Conservation (phyloP, 2,888 invertebrate genomes). For the Lasioglossum oenotherae region DNA sequence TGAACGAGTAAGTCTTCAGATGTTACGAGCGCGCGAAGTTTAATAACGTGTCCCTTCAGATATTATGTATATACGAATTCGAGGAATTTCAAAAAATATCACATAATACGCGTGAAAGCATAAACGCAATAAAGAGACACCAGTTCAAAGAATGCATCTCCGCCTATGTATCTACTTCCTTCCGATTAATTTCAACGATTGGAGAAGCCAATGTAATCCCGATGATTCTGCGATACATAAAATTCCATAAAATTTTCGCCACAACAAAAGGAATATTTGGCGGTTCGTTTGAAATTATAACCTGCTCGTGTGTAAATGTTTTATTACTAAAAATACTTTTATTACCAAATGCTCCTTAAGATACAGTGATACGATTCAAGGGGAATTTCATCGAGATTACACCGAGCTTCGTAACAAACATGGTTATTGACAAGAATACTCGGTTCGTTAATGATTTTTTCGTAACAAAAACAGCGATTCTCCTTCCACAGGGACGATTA, state of each 20-base stretch:
- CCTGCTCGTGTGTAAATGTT: slow-evolving; percentile 10
- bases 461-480: slow-evolving; percentile 76
- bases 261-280: slow-evolving; percentile 7
- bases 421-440: slow-evolving; percentile 55
- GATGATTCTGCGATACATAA: slow-evolving; percentile 17
- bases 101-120: slow-evolving; percentile 67
- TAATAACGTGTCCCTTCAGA: slow-evolving; percentile 14
- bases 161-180: slow-evolving; percentile 14
- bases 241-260: not conserved
- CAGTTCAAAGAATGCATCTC: slow-evolving; percentile 50
- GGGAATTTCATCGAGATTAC: slow-evolving; percentile 67
- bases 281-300: slow-evolving; percentile 14
- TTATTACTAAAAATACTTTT: slow-evolving; percentile 46
- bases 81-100: slow-evolving; percentile 41
- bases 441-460: slow-evolving; percentile 71
- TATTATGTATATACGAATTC: slow-evolving; percentile 19
- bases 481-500: slow-evolving; percentile 69
- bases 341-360: slow-evolving; percentile 40
- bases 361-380: slow-evolving; percentile 40
- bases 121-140: slow-evolving; percentile 69
- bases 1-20: slow-evolving; percentile 46
- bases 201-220: slow-evolving; percentile 48
- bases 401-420: slow-evolving; percentile 72
- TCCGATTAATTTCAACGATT: slow-evolving; percentile 44
- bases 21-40: slow-evolving; percentile 33